A percentile compares a stretch with the other conserved stretches of the same genome.
These are phyloP conservation scores for Xenopus tropicalis DNA, from an alignment of 2,113 vertebrate genomes.

Conservation along the genomic window UCB_Xtro_10.0 CM004443.2:125552001-125552500, in stretches of 20 bases:
- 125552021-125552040: too few relatives aligned
- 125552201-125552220: conserved; percentile 38
- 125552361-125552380: conserved; percentile 15
- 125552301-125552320: conserved; percentile 32
- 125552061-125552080: neutral
- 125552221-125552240: conserved; percentile 39
- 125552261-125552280: conserved; percentile 38
- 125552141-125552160: conserved; percentile 26
- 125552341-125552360: neutral
- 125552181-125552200: conserved; percentile 24
- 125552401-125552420: conserved; percentile 11
- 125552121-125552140: neutral
- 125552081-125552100: neutral
- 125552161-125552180: conserved; percentile 17
- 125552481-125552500: neutral
- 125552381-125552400: conserved; percentile 16
- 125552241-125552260: conserved; percentile 41
- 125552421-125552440: neutral
- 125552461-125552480: neutral
- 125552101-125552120: neutral
- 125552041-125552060: neutral
- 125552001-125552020: too few relatives aligned
- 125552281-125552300: conserved; percentile 33
- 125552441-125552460: too few relatives aligned
- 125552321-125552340: conserved; percentile 32